These are phyloP conservation scores for Chaitophorus viminalis DNA, from an alignment of 2,888 invertebrate genomes.

Conservation along the genomic window DNA sequence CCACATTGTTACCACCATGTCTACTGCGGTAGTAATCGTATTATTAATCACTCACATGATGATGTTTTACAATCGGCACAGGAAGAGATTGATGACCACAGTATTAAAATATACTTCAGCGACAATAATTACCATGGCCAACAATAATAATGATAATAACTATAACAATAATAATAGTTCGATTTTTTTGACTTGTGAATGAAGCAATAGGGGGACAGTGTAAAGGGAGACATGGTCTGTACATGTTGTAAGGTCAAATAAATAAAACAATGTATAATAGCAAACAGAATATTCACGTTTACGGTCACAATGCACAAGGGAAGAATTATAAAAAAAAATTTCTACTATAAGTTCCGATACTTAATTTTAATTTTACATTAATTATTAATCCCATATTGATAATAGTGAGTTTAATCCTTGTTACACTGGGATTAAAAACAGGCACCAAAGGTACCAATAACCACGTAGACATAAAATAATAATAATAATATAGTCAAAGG, in stretches of 20 bases:
- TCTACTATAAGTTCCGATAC: too few species aligned
- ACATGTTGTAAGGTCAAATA: background rate
- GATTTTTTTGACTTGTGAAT: background rate
- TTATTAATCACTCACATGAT: background rate
- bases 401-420: too few species aligned
- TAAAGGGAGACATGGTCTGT: background rate
- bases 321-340: background rate
- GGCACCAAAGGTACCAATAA: too few species aligned
- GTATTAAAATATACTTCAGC: slow-evolving; percentile 14
- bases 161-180: background rate
- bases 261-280: background rate
- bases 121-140: background rate
- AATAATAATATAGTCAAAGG: too few species aligned
- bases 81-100: slow-evolving; percentile 35
- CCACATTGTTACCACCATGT: background rate
- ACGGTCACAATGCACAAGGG: background rate
- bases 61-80: background rate
- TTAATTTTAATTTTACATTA: too few species aligned
- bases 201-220: background rate
- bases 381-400: too few species aligned
- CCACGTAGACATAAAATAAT: too few species aligned
- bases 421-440: too few species aligned
- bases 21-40: background rate
- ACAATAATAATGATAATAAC: background rate
- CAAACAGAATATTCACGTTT: background rate